Evolutionary conservation across 2,113 vertebrate genomes (phyloP).

Genomic region (Hemicordylus capensis): DNA sequence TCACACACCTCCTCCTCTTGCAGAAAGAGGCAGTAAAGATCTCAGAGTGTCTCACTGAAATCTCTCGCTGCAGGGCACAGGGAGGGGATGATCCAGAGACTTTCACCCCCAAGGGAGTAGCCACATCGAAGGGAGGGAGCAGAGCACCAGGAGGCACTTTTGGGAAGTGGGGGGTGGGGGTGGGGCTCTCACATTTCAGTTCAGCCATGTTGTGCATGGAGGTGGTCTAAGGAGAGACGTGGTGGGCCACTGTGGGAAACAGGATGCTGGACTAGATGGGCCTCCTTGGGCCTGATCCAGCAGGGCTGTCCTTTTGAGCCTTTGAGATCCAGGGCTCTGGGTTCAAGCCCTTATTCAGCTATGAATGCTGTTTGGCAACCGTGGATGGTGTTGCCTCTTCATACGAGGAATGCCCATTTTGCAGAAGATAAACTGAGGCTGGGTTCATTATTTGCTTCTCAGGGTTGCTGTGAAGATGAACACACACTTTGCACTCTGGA

Average conservation of each 20-base stretch:
- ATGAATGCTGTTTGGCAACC: too few relatives aligned
- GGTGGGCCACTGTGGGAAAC: too few relatives aligned
- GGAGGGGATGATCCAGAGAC: not conserved
- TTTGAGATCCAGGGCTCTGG: not conserved
- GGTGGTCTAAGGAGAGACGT: not conserved
- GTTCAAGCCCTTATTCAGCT: not conserved
- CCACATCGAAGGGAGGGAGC: not conserved
- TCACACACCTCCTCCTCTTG: not conserved
- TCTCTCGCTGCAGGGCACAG: not conserved
- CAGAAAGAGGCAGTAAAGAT: not conserved
- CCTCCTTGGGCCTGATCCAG: too few relatives aligned
- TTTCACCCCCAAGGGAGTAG: not conserved
- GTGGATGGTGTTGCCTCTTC: too few relatives aligned
- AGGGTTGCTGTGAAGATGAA: too few relatives aligned
- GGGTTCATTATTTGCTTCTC: too few relatives aligned
- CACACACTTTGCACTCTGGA: too few relatives aligned
- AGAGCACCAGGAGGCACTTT: not conserved
- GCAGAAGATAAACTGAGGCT: too few relatives aligned
- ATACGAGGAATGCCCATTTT: too few relatives aligned
- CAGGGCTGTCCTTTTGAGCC: too few relatives aligned
- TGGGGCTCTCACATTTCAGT: not conserved
- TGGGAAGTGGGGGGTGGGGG: rapidly evolving
- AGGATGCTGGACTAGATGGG: too few relatives aligned
- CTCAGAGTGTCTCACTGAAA: not conserved
- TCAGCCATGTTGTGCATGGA: not conserved